Evolutionary conservation across 1,140 invertebrate species (phyloP), one percentile per base, ranked within the genome.

Genomic region (Drosophila arizonae): DNA sequence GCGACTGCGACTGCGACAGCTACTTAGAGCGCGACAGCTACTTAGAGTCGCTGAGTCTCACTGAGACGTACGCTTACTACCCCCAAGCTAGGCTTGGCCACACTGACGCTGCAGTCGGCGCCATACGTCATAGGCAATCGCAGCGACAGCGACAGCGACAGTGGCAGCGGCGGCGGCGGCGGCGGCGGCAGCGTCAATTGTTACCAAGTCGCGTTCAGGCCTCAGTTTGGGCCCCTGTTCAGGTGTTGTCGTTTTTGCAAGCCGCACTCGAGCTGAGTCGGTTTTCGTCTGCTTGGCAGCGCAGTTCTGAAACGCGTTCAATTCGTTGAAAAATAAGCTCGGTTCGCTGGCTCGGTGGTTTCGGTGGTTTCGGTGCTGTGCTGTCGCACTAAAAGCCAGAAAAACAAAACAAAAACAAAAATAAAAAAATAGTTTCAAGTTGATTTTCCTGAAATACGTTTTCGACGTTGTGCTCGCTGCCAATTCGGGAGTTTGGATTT

Each of bases 191-290:
- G 24, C 11, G 54, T 46, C 56, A 48, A 60, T 45, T 26, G 39
- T 43, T 26, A 26, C 33, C 5, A 64, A 51, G 50, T 26, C 48
- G 62, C 51, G 41, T 28, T 55, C 52, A 46, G 50, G 67, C 50
- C 70, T 21, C 13, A 24, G 41, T 65, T 71, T 30, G 66, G 48
- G 73, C 70, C 71, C 77, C 57, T 50, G 76, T 85, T 85, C 81
- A 87, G 84, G 84, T 87, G 84, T 88, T 88, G 80, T 87, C 76
- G 84, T 88, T 88, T 87, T 87, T 84, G 84, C 84, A 84, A 87
- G 85, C 80, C 69, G 60, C 76, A 26, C 30, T 80, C 56, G 56
- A 79, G 72, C 68, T 87, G 79, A 87, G 84, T 87, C 79, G 82
- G 73, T 74, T 87, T 87, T 87, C 79, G 84, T 88, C 84, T 87